These are phyloP conservation scores for Agrochola litura DNA, from an alignment of 2,888 invertebrate genomes.

Conservation along the genomic window DNA sequence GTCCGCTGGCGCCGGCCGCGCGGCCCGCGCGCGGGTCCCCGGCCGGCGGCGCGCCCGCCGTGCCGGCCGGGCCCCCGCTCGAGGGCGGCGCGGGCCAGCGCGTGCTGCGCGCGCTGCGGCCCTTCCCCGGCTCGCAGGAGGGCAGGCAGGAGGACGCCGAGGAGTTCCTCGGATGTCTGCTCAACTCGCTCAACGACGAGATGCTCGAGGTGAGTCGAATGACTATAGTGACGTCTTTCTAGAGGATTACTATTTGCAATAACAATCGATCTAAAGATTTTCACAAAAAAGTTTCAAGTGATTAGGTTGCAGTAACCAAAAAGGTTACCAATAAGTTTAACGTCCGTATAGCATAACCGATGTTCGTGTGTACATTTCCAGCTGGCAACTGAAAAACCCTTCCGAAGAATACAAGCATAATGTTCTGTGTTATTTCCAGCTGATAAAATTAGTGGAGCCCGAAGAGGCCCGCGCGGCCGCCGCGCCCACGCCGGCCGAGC, in stretches of 20 bases:
- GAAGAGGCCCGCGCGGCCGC: conserved; percentile 86
- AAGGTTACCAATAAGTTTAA: not conserved
- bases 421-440: conserved; percentile 74
- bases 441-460: conserved; percentile 91
- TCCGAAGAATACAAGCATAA: not conserved
- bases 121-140: conserved; percentile 92
- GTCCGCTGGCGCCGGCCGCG: conserved; percentile 89
- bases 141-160: conserved; percentile 99
- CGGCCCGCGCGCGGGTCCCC: conserved; percentile 74
- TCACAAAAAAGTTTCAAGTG: not conserved
- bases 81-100: conserved; percentile 97
- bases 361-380: not conserved
- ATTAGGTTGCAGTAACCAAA: not conserved
- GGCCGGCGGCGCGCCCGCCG: conserved; percentile 74
- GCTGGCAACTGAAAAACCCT: not conserved
- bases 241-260: no score
- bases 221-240: no score
- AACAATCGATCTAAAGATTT: not conserved
- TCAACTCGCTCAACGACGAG: conserved; percentile 99
- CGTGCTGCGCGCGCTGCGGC: conserved; percentile 94
- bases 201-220: conserved; percentile 94
- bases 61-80: conserved; percentile 94
- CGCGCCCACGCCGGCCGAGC: conserved; percentile 76
- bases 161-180: conserved; percentile 97
- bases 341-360: not conserved